Percentiles rank a stretch among this genome's conserved stretches.
These are phyloP conservation scores for Chelonus insularis DNA, from an alignment of 1,140 invertebrate genomes.

Conservation along the genomic window DNA sequence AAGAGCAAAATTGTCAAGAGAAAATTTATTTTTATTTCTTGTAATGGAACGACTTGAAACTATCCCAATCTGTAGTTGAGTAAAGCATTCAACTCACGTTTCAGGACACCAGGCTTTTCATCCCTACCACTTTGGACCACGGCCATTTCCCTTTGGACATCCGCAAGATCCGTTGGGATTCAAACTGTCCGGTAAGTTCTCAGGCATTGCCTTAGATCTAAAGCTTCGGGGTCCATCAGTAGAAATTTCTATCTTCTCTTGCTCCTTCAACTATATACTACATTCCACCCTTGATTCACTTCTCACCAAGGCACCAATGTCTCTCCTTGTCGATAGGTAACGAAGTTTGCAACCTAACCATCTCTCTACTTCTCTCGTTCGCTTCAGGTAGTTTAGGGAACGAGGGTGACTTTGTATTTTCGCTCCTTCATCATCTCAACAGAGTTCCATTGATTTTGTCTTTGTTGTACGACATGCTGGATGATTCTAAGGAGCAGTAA, in stretches of 20 bases:
- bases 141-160: slow-evolving; percentile 77
- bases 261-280: neutral
- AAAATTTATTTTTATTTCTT: no score
- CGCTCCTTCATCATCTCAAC: neutral
- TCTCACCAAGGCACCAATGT: neutral
- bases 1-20: no score
- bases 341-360: slow-evolving; percentile 48
- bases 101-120: slow-evolving; percentile 80
- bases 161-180: slow-evolving; percentile 79
- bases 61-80: slow-evolving; percentile 25
- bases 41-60: neutral
- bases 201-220: neutral
- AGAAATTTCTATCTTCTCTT: slow-evolving; percentile 8
- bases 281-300: neutral
- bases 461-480: slow-evolving; percentile 35
- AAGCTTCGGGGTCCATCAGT: slow-evolving; percentile 18
- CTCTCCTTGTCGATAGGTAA: slow-evolving; percentile 43
- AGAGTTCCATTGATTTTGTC: neutral
- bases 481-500: slow-evolving; percentile 4
- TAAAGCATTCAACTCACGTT: slow-evolving; percentile 48
- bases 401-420: slow-evolving; percentile 8
- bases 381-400: slow-evolving; percentile 8
- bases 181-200: slow-evolving; percentile 75
- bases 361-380: neutral
- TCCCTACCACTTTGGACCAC: slow-evolving; percentile 82